phyloP scores from a whole-genome alignment of 2,113 vertebrate species.

The Octodon degus region DNA sequence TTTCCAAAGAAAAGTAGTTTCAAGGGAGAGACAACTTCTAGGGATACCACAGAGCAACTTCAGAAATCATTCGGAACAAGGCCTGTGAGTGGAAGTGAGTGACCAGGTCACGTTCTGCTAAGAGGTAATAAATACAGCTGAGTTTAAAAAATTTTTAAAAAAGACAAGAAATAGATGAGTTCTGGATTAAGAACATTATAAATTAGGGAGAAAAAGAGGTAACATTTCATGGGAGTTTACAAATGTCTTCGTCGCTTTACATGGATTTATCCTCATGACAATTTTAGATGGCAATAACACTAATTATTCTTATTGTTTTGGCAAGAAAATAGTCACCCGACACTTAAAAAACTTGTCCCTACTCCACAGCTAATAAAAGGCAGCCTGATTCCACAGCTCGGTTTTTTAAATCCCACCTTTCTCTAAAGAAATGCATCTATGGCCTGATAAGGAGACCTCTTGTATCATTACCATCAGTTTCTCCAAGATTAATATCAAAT shows the following conservation, averaged over 20 bases:
- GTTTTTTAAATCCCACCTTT: neutral
- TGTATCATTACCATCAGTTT: neutral
- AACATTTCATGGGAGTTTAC: neutral
- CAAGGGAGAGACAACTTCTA: too few species aligned
- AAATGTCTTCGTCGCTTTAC: neutral
- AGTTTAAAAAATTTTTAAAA: too few species aligned
- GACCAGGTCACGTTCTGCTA: too few species aligned
- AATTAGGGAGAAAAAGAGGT: neutral
- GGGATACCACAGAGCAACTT: too few species aligned
- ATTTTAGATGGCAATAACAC: neutral
- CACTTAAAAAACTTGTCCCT: neutral
- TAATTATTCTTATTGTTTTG: neutral
- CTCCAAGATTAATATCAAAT: neutral
- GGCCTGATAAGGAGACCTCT: neutral
- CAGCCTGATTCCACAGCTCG: neutral
- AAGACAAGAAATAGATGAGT: neutral
- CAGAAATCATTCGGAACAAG: too few species aligned
- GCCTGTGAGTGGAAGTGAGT: too few species aligned
- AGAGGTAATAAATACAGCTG: too few species aligned
- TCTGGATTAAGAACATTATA: neutral
- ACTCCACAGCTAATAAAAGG: neutral
- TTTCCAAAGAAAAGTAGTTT: too few species aligned
- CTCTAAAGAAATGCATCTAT: neutral
- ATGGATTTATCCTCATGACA: neutral
- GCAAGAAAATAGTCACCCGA: neutral